These are phyloP conservation scores for Pelvicachromis taeniatus DNA, from an alignment of 2,113 vertebrate species.

Conservation along the genomic window DNA sequence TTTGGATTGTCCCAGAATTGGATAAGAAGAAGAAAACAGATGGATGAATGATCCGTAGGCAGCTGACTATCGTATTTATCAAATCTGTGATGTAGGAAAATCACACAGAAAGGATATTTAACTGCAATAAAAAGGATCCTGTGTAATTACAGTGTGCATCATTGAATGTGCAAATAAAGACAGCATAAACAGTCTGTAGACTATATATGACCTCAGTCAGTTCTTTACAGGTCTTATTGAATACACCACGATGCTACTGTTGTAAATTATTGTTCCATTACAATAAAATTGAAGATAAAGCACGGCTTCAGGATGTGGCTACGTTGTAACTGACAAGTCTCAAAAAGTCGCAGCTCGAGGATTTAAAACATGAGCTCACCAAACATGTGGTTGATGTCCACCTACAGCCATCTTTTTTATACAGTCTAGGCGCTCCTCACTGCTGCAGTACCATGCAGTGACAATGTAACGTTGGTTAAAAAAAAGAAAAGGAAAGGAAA, in stretches of 20 bases:
- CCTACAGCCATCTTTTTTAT: not conserved
- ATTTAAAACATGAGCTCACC: not conserved
- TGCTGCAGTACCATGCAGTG: constrained; percentile 9
- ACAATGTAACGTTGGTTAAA: not conserved
- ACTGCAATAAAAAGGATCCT: not conserved
- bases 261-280: rapidly evolving
- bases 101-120: not conserved
- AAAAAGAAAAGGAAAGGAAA: not conserved
- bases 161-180: not conserved
- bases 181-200: not conserved
- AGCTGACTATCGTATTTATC: not conserved
- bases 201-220: not conserved
- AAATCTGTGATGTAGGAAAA: not conserved
- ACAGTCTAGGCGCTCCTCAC: not conserved
- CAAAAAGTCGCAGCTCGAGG: not conserved
- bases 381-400: not conserved
- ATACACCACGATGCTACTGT: not conserved
- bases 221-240: not conserved
- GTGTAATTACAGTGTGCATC: not conserved
- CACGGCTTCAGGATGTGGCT: not conserved
- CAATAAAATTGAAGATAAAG: not conserved
- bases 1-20: not conserved
- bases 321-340: not conserved
- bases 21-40: not conserved
- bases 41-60: not conserved